Evolutionary conservation across 2,797 vertebrate genomes (phyloP), one percentile per base, ranked within the genome.

Genomic region (Esox masquinongy): DNA sequence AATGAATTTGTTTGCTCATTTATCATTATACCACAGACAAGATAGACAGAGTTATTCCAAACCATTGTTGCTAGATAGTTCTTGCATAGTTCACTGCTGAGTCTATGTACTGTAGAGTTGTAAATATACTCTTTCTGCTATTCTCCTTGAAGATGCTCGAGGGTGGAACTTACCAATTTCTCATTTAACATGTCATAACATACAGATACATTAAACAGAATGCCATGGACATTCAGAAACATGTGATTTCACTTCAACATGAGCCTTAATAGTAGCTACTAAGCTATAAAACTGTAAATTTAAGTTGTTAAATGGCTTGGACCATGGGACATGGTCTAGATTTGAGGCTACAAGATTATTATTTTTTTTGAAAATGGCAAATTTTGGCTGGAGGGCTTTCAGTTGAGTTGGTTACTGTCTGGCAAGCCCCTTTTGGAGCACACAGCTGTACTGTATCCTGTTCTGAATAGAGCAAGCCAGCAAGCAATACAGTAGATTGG

Each of bases 331-430:
- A 72, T 19, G 49, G 43, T 72, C 56, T 72, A 16, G 47, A n/a
- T 51, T 8, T 51, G 9, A 16, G 5, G 26, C 36, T 39, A 39
- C 36, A 50, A 15, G 47, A 29, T 31, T 17, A n/a, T 24, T 64
- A 24, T 31, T 0, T 15, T 19, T 68, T 19, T n/a, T 22, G 19
- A 66, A 71, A 68, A 50, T 68, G 6, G 29, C 61, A 24, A 26
- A 67, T 63, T 75, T 63, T 24, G 67, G 29, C 24, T 14, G 36
- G 63, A 47, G 66, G 51, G 22, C 34, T 51, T 76, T 63, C 43
- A 70, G 2, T 59, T 74, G 66, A 70, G 59, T 2, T 36, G 31
- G 70, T 68, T 49, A 68, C 0, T 2, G 2, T 6, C 59, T 50
- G 66, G 31, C 7, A 34, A 34, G 66, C 34, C 15, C 19, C 19